Conservation (phyloP, 2,113 vertebrate genomes). For the Oryzias javanicus region DNA sequence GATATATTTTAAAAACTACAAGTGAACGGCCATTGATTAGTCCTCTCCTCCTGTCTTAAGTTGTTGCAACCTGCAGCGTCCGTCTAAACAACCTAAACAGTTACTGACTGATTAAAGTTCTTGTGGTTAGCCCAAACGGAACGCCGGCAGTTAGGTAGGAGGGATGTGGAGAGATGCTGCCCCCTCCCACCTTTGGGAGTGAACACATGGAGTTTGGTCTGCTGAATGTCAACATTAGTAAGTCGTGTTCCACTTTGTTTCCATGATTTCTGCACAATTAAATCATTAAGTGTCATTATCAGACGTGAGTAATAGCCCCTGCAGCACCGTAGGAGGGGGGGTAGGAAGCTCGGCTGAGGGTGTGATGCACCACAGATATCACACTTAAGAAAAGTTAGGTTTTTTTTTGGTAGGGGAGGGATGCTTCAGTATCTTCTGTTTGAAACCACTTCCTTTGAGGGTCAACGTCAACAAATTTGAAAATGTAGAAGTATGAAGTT, state of each 20-base stretch:
- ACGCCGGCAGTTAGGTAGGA: constrained; percentile 5
- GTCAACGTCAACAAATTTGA: no score
- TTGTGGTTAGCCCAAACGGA: no score
- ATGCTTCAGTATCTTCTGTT: no score
- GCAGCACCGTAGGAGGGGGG: constrained; percentile 32
- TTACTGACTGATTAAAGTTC: no score
- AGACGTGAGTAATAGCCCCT: constrained; percentile 67
- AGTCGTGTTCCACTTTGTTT: constrained; percentile 71
- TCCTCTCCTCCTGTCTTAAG: no score
- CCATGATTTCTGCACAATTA: constrained; percentile 73
- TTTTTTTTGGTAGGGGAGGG: no score
- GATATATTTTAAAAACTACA: no score
- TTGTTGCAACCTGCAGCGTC: no score
- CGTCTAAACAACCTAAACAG: no score
- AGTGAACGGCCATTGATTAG: no score
- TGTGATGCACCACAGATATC: constrained; percentile 18
- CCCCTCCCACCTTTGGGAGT: constrained; percentile 29
- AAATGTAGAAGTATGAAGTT: constrained; percentile 43
- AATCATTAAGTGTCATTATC: constrained; percentile 75
- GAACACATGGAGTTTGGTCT: constrained; percentile 64
- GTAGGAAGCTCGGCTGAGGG: constrained; percentile 16
- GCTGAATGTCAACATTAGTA: constrained; percentile 69
- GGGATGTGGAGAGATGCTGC: neutral
- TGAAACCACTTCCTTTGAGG: no score
- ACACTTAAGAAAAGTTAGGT: constrained; percentile 5